phyloP scores from a whole-genome alignment of 2,888 invertebrate species.

The Synanthedon andrenaeformis region DNA sequence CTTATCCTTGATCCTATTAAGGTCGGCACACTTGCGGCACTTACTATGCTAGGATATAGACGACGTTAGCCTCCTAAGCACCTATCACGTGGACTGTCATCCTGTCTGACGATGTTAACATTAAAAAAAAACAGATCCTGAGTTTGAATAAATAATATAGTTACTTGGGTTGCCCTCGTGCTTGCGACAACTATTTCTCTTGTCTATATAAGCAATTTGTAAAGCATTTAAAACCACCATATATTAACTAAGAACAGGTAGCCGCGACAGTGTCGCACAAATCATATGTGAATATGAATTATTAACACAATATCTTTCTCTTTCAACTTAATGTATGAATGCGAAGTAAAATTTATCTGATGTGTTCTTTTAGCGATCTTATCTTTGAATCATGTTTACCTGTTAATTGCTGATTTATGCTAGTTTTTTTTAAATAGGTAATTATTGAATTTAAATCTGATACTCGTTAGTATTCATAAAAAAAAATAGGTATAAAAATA shows the following conservation, averaged over 20 bases:
- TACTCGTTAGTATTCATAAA: neutral
- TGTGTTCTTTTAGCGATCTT: too few species aligned
- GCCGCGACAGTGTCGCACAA: neutral
- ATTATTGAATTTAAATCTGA: neutral
- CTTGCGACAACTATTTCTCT: neutral
- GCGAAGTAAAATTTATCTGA: neutral
- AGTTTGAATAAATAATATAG: too few species aligned
- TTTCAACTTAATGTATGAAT: neutral
- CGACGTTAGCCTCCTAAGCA: too few species aligned
- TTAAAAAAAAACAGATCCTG: too few species aligned
- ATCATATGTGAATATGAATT: neutral
- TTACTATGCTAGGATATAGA: too few species aligned
- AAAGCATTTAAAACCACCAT: neutral
- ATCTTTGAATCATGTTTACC: too few species aligned
- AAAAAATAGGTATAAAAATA: neutral
- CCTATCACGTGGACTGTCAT: too few species aligned
- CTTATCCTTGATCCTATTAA: too few species aligned
- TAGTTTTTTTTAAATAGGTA: neutral
- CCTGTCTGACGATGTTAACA: too few species aligned
- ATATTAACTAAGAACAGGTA: neutral
- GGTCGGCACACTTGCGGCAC: too few species aligned
- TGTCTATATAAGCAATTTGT: neutral
- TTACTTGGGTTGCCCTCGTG: too few species aligned
- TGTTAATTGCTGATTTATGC: too few species aligned
- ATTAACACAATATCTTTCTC: neutral